Conservation (phyloP, 2,797 vertebrate species). For the Austrolebias charrua region DNA sequence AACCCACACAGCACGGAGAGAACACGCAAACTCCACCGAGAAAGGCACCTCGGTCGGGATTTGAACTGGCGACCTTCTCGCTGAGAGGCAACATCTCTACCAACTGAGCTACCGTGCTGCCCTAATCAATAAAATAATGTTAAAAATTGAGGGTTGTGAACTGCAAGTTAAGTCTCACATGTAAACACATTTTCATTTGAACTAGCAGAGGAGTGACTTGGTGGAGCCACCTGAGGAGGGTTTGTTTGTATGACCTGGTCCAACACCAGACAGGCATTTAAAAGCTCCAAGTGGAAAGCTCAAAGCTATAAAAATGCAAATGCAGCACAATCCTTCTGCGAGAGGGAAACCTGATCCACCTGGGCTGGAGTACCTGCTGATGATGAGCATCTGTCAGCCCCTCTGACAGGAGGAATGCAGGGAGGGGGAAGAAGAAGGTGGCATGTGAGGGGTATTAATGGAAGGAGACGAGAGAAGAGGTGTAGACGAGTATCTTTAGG, state of each 20-base stretch:
- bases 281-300: slow-evolving; percentile 59
- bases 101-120: too few species aligned
- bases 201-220: slow-evolving; percentile 17
- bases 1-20: too few species aligned
- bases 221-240: slow-evolving; percentile 31
- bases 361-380: slow-evolving; percentile 71
- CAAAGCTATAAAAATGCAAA: slow-evolving; percentile 70
- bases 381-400: slow-evolving; percentile 76
- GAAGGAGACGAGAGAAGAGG: slow-evolving; percentile 26
- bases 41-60: too few species aligned
- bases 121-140: background rate
- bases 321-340: slow-evolving; percentile 63
- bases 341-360: slow-evolving; percentile 73
- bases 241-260: slow-evolving; percentile 46
- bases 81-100: too few species aligned
- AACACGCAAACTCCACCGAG: too few species aligned
- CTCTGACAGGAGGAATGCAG: slow-evolving; percentile 61
- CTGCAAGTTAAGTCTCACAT: slow-evolving; percentile 21
- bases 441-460: slow-evolving; percentile 16
- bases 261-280: slow-evolving; percentile 42
- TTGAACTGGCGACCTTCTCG: too few species aligned
- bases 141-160: background rate
- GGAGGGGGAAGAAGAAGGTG: slow-evolving; percentile 29
- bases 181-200: slow-evolving; percentile 4
- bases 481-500: background rate